Evolutionary conservation across 2,797 vertebrate genomes (phyloP).

Genomic region (Taenioides sp.): DNA sequence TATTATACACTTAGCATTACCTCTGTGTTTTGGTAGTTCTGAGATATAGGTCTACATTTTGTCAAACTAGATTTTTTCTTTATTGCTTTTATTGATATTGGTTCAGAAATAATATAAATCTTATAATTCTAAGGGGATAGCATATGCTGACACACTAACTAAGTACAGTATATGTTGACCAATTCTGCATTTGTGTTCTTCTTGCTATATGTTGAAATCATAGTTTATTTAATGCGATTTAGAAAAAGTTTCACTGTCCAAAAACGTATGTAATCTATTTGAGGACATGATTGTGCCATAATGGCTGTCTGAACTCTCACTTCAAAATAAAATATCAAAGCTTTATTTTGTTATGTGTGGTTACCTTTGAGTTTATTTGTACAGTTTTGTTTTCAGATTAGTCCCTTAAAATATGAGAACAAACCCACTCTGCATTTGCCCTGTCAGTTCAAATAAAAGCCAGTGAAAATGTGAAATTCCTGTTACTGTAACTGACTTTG

Average conservation of each 20-base stretch:
- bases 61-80: no score
- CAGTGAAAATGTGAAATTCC: conserved; percentile 57
- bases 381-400: neutral
- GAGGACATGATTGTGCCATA: neutral
- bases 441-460: conserved; percentile 39
- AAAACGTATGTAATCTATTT: neutral
- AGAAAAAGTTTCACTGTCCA: neutral
- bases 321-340: no score
- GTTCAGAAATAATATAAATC: no score
- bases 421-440: conserved; percentile 19
- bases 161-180: no score
- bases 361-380: neutral
- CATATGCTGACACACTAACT: neutral
- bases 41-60: no score
- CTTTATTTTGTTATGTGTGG: neutral
- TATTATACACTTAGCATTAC: no score
- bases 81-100: no score
- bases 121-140: no score
- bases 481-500: conserved; percentile 74
- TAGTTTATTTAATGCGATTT: neutral
- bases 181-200: no score
- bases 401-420: conserved; percentile 6
- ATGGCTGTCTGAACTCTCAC: neutral
- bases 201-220: no score
- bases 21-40: no score